phyloP scores from a whole-genome alignment of 2,888 invertebrate genomes.

The Ypsolopha sequella region DNA sequence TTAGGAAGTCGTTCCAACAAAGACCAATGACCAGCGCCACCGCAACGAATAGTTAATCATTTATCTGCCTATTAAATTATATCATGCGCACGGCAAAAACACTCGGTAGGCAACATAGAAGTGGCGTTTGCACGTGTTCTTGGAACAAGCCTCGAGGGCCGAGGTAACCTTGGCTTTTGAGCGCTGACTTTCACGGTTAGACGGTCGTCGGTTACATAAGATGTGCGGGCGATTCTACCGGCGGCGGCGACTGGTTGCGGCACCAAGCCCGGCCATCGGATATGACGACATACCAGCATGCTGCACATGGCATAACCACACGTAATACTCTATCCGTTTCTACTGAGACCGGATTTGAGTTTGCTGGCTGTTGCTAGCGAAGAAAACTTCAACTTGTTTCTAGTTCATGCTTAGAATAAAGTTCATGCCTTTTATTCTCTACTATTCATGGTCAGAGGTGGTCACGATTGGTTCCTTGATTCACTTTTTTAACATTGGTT shows the following conservation, averaged over 20 bases:
- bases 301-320: constrained; percentile 31
- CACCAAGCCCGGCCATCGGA: constrained; percentile 35
- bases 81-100: constrained; percentile 49
- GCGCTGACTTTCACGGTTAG: constrained; percentile 70
- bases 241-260: constrained; percentile 11
- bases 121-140: constrained; percentile 48
- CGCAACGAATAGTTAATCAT: constrained; percentile 17
- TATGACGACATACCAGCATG: constrained; percentile 44
- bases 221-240: constrained; percentile 35
- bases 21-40: constrained; percentile 14
- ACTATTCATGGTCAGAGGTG: too few species aligned
- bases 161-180: constrained; percentile 68
- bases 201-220: constrained; percentile 61
- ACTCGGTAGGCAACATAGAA: constrained; percentile 38
- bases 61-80: constrained; percentile 43
- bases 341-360: background rate
- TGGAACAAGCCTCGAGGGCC: constrained; percentile 50
- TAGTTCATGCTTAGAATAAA: background rate
- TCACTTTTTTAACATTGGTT: too few species aligned
- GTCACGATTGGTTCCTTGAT: too few species aligned
- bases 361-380: too few species aligned
- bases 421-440: background rate
- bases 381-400: background rate
- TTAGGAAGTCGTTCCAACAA: constrained; percentile 18
- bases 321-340: background rate